phyloP scores from a whole-genome alignment of 2,113 vertebrate species.

The Kryptolebias marmoratus region DNA sequence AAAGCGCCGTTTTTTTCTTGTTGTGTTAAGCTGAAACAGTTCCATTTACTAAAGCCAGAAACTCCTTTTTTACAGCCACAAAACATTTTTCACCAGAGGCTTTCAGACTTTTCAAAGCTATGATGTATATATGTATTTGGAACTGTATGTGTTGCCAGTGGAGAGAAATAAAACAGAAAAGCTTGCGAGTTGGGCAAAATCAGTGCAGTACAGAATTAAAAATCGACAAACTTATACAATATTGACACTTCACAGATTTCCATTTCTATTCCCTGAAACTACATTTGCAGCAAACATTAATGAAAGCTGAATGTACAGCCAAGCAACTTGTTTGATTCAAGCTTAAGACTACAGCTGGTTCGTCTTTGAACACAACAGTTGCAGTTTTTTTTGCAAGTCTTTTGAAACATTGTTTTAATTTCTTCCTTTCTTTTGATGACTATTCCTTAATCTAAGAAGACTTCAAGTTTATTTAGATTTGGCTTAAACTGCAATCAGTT shows the following conservation, averaged over 20 bases:
- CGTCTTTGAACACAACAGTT: not conserved
- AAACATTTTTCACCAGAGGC: constrained; percentile 13
- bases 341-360: not conserved
- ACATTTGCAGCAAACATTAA: not conserved
- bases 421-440: not conserved
- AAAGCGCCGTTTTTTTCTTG: constrained; percentile 33
- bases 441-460: no score
- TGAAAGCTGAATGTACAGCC: not conserved
- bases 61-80: constrained; percentile 10
- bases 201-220: no score
- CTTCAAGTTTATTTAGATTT: no score
- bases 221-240: no score
- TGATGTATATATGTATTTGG: not conserved
- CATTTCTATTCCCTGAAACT: not conserved
- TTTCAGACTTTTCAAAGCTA: constrained; percentile 16
- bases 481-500: no score
- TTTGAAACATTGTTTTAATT: no score
- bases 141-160: not conserved
- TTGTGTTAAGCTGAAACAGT: constrained; percentile 25
- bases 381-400: not conserved
- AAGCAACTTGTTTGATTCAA: not conserved
- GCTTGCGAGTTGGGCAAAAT: no score
- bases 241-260: not conserved
- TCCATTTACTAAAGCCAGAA: constrained; percentile 7
- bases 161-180: not conserved